phyloP scores from a whole-genome alignment of 2,888 invertebrate genomes.

The Phragmatobia fuliginosa region DNA sequence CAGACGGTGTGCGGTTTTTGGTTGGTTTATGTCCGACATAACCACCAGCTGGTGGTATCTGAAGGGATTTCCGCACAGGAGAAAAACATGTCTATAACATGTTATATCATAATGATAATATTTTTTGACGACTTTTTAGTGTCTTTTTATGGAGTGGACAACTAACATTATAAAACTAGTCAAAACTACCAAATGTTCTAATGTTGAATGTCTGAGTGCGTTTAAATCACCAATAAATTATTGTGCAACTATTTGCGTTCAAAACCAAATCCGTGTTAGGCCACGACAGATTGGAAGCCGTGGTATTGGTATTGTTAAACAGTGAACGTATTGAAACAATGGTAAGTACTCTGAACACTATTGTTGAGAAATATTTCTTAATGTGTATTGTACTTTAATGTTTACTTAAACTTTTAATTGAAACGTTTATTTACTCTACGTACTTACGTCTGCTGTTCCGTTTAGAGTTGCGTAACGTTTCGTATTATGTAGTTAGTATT shows the following conservation, averaged over 20 bases:
- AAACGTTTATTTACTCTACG: slow-evolving; percentile 19
- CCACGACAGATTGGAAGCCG: slow-evolving; percentile 65
- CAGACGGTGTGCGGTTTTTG: no score
- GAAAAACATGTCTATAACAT: no score
- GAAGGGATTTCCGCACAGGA: no score
- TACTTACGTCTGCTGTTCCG: background rate
- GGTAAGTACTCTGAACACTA: slow-evolving; percentile 23
- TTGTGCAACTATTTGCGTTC: slow-evolving; percentile 57
- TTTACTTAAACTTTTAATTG: slow-evolving; percentile 36
- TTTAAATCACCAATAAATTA: slow-evolving; percentile 23
- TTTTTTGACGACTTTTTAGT: background rate
- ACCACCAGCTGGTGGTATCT: no score
- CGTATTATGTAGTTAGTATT: slow-evolving; percentile 6
- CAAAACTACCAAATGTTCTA: background rate
- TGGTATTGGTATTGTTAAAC: slow-evolving; percentile 69
- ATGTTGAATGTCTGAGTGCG: background rate
- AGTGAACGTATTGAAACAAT: slow-evolving; percentile 47
- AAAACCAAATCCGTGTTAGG: slow-evolving; percentile 63
- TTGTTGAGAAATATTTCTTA: slow-evolving; percentile 39
- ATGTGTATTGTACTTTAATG: slow-evolving; percentile 29
- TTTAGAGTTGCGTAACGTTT: slow-evolving; percentile 13
- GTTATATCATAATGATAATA: background rate
- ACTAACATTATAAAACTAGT: background rate
- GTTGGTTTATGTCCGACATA: no score
- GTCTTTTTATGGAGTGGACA: background rate